Conservation (phyloP, 2,113 vertebrate species). For the Pavo muticus region DNA sequence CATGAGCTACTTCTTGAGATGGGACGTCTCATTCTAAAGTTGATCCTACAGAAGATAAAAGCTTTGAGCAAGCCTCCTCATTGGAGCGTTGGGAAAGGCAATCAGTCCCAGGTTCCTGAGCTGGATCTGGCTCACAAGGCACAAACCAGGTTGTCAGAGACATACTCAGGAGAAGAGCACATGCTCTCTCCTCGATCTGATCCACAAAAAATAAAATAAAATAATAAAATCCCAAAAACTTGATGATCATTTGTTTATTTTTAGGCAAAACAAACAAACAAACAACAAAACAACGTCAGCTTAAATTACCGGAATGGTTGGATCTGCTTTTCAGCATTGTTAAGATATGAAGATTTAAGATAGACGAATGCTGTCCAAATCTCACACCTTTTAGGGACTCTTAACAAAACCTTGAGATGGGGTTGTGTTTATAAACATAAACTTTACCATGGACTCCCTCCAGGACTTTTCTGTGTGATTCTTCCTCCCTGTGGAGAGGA, state of each 20-base stretch:
- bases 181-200: accelerated
- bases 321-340: not conserved
- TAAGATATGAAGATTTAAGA: not conserved
- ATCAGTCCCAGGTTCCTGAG: not conserved
- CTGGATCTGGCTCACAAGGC: not conserved
- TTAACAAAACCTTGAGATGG: conserved; percentile 8
- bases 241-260: not conserved
- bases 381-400: not conserved
- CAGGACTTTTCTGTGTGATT: not conserved
- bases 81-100: not conserved
- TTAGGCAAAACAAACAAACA: too few relatives aligned
- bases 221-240: too few relatives aligned
- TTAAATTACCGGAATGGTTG: not conserved
- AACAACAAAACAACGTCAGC: not conserved
- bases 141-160: not conserved
- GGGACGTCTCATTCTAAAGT: not conserved
- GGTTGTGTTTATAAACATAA: conserved; percentile 45
- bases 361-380: not conserved
- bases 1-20: not conserved
- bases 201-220: not conserved
- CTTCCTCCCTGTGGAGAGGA: not conserved
- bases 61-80: not conserved
- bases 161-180: not conserved
- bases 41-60: not conserved
- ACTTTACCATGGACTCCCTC: conserved; percentile 13